Base-by-base conservation (phyloP, 2,113 vertebrate genomes). In the Tinamus guttatus region DNA sequence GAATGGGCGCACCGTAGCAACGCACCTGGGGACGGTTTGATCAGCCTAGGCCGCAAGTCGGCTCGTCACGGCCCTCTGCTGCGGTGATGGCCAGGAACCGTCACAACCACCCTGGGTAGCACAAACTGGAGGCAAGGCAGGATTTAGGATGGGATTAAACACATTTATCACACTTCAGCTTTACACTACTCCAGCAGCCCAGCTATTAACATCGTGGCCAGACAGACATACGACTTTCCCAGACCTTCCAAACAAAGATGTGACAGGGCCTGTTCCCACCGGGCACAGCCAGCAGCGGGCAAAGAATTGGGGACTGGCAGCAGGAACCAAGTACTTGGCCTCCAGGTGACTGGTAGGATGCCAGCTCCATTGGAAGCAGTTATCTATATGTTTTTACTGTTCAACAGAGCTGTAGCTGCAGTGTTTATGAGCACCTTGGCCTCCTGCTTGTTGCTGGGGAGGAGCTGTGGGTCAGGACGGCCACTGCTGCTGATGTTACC, bases 271-370 rank as follows among this genome's bases (percentile, higher is more conserved):
- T 20, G 25, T 40, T n/a, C 68, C 41, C 11, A 7, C 43, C 0
- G 0, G 20, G 28, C 38, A 30, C 11, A 1, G 25, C 0, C 1
- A 0, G 2, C 52, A 17, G 21, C 34, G 73, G 27, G 36, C 5
- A 5, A 5, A 8, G 51, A 70, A 70, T 45, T 41, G 69, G 73
- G 45, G 36, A 78, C 28, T 17, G 27, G 47, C 54, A 81, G 62
- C 1, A 83, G 71, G 41, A 41, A 88, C 30, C 13, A 8, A 0
- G 1, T 8, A 0, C 40, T 82, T 56, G 62, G 51, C 73, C 56
- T 84, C 71, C 82, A 88, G 56, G 41, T 88, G 73, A 67, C 36
- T 83, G 86, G 80, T 75, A 67, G 45, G 34, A 5, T 41, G 64
- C 64, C 90, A 88, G 80, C n/a, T 59, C 13, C 1, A 7, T 16